Evolutionary conservation across 2,797 vertebrate genomes (phyloP), one percentile per base, ranked within the genome.

Genomic region (Cygnus olor): DNA sequence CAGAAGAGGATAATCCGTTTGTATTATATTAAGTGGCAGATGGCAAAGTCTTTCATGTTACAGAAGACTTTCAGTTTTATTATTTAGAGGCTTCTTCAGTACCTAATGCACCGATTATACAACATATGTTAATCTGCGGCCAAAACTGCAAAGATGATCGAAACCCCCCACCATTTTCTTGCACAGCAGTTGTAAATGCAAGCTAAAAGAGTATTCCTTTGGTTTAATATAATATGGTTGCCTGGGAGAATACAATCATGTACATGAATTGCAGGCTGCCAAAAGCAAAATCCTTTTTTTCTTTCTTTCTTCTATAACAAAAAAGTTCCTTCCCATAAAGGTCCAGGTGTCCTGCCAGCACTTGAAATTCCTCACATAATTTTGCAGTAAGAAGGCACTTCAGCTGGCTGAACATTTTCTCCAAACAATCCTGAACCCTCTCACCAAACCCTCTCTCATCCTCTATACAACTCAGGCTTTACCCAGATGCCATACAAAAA

Each of bases 1-100:
- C 18, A 61, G 60, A 93, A 78, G 56, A 83, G 92, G 81, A 96
- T 93, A 95, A 97, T 94, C 96, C 76, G 88, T 57, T 93, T 94
- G 63, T 82, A 86, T 72, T 91, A 93, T 73, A 91, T 78, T 88
- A 79, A 84, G 78, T 56, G 57, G 72, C 96, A 95, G 95, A 95
- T 94, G 92, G 94, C 47, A 79, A 91, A 95, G 90, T 94, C 88
- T 94, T 96, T 89, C 64, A 80, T 25, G 51, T 20, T 95, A 70
- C 1, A 79, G 93, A 86, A 79, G 56, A 94, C 73, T 90, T 85
- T 38, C 64, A 42, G 73, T 91, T 94, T 94, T 89, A 90, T 83
- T 95, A 88, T 54, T 56, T 78, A 80, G 18, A 54, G 66, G 34
- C 34, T 92, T 86, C 89, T 92, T 71, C 70, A 58, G 73, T 24